Evolutionary conservation across 2,797 vertebrate species (phyloP).

Genomic region (Heteromormyrus szaboi): DNA sequence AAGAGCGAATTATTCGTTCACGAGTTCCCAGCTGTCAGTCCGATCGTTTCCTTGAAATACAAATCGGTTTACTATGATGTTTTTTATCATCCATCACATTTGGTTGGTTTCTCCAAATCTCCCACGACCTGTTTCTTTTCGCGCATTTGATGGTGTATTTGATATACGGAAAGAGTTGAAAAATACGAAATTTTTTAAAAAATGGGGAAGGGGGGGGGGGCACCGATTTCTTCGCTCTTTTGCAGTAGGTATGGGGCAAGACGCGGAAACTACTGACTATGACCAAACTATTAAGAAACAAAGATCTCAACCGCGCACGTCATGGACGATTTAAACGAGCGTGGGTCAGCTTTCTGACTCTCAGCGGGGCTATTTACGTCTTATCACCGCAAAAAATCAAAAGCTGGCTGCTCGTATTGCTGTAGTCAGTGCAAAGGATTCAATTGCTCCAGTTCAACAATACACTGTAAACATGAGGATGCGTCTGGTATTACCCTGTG

Average conservation of each 20-base stretch:
- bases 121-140: background rate
- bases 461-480: background rate
- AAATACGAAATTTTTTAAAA: background rate
- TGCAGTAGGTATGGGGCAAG: background rate
- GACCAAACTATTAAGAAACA: background rate
- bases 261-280: constrained; percentile 14
- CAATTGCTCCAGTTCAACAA: background rate
- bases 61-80: background rate
- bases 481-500: background rate
- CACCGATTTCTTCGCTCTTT: background rate
- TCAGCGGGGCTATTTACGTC: background rate
- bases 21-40: background rate
- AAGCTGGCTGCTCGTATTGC: background rate
- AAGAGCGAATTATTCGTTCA: background rate
- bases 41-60: constrained; percentile 19
- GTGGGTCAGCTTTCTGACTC: background rate
- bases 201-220: background rate
- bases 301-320: constrained; percentile 9
- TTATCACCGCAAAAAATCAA: background rate
- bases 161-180: constrained; percentile 8
- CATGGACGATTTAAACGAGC: background rate
- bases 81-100: constrained; percentile 9
- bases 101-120: constrained; percentile 15
- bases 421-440: background rate
- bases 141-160: background rate